Conservation (phyloP, 2,888 invertebrate genomes). For the Rotaria socialis region DNA sequence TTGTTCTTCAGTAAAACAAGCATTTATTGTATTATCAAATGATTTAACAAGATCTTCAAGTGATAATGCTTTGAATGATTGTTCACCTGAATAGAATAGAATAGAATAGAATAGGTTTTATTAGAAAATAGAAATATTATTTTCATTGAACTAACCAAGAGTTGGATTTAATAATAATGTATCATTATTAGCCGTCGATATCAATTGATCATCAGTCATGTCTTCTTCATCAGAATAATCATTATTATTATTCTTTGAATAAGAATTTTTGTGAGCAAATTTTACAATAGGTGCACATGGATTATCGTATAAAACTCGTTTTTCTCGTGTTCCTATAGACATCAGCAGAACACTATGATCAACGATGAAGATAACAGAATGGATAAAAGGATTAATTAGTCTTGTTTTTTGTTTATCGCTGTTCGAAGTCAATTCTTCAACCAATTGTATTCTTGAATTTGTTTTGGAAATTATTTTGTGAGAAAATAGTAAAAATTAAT, state of each 20-base stretch:
- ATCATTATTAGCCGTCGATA: background rate
- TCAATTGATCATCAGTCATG: constrained; percentile 12
- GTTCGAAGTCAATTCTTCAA: background rate
- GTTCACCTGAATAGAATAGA: background rate
- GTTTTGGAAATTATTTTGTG: no score
- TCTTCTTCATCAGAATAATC: constrained; percentile 4
- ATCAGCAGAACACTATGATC: background rate
- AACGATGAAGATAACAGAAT: background rate
- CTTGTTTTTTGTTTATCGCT: background rate
- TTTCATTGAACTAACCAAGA: background rate
- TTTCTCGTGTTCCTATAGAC: constrained; percentile 13
- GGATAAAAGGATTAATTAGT: background rate
- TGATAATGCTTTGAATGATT: constrained; percentile 21
- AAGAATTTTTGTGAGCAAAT: background rate
- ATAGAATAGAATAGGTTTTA: background rate
- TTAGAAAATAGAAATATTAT: background rate
- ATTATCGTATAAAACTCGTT: background rate
- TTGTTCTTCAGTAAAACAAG: constrained; percentile 33
- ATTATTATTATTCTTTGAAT: no score
- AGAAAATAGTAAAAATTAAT: no score
- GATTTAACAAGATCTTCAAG: constrained; percentile 45
- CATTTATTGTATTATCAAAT: constrained; percentile 45
- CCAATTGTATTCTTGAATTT: background rate
- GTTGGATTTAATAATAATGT: background rate
- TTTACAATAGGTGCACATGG: constrained; percentile 34